phyloP scores from a whole-genome alignment of 2,888 invertebrate genomes.

The Dynastes maya region DNA sequence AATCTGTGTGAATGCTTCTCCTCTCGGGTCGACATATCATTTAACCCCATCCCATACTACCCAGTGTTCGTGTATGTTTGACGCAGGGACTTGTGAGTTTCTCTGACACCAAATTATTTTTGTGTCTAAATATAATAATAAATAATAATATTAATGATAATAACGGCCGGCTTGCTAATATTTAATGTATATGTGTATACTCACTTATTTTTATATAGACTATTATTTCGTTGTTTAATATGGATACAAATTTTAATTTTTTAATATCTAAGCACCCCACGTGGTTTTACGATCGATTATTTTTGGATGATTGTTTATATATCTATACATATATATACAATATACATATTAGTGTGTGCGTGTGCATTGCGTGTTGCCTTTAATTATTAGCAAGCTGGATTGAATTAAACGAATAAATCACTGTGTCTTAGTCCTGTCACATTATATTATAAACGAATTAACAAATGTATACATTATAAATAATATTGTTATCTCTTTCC shows the following conservation, averaged over 20 bases:
- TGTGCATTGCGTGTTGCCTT: conserved; percentile 10
- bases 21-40: conserved; percentile 62
- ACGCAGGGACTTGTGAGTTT: conserved; percentile 60
- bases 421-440: conserved; percentile 72
- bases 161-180: conserved; percentile 50
- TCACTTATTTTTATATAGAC: conserved; percentile 26
- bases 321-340: conserved; percentile 42
- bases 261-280: conserved; percentile 27
- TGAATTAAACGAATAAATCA: conserved; percentile 68
- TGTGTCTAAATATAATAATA: conserved; percentile 60
- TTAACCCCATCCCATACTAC: conserved; percentile 55
- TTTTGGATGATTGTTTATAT: conserved; percentile 46
- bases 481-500: conserved; percentile 71
- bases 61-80: conserved; percentile 58
- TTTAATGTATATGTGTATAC: conserved; percentile 41
- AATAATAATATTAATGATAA: conserved; percentile 53
- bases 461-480: conserved; percentile 70
- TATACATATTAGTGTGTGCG: conserved; percentile 35
- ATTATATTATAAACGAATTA: conserved; percentile 69
- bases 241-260: conserved; percentile 20
- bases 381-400: conserved; percentile 50
- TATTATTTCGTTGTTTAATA: conserved; percentile 35
- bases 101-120: conserved; percentile 63
- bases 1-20: conserved; percentile 73
- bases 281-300: conserved; percentile 42